Evolutionary conservation across 2,888 invertebrate genomes (phyloP), one percentile per base, ranked within the genome.

Genomic region (Cosmia trapezina): DNA sequence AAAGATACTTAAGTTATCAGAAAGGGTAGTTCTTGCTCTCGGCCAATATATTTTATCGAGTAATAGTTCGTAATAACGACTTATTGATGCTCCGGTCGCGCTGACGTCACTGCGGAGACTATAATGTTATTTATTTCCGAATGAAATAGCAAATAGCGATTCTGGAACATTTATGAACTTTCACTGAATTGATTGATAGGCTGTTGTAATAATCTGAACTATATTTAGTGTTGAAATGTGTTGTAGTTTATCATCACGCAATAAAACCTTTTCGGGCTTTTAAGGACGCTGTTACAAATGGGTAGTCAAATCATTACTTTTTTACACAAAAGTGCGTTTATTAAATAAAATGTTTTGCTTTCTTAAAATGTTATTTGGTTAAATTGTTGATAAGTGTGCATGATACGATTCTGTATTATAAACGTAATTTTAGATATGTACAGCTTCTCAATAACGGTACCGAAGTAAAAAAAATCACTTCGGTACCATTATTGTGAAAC

Each of bases 11-110:
- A 53, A 57, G 41, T 41, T 37, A 37, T 60, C 12, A 11, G 17
- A 45, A 75, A 78, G 65, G 22, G 43, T 67, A 57, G 22, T 70
- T 57, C n/a, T 49, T 49, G 43, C 45, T 64, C 47, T 43, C 22
- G 33, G 33, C 33, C 69, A 72, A 70, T 75, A 57, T 51, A 74
- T 73, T 80, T 64, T 51, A 73, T 80, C 54, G 28, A 47, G 63
- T 41, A 66, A 66, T 60, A 76, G 51, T 66, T 49, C 43, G 59
- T 65, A 67, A 67, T 70, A 72, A 64, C 70, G 64, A 61, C 54
- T 59, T 79, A 67, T 75, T 66, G 59, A 61, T 62, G 22, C 62
- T 56, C 54, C 43, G 53, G 45, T 47, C 63, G 14, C 6, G 56
- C 53, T 59, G 65, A 63, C 56, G 59, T 70, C 60, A 66, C 47